phyloP scores from a whole-genome alignment of 2,797 vertebrate genomes.

The Enteromius viviparus region DNA sequence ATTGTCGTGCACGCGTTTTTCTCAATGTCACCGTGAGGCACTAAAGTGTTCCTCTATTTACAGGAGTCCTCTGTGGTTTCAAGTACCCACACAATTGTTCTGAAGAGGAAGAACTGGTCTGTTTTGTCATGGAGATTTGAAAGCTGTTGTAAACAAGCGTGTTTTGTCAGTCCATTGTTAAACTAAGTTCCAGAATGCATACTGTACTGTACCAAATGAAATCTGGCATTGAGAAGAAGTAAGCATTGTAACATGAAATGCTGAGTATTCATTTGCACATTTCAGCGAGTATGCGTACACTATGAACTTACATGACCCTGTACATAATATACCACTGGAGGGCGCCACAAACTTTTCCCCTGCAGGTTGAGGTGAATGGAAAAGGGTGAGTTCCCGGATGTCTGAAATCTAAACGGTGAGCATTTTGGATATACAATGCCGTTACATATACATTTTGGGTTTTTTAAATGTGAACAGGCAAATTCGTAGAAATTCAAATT shows the following conservation, averaged over 20 bases:
- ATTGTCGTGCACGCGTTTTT: background rate
- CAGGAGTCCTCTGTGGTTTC: slow-evolving; percentile 1
- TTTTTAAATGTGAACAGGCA: background rate
- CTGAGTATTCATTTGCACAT: background rate
- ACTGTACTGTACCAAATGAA: background rate
- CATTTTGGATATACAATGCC: background rate
- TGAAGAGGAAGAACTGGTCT: slow-evolving; percentile 19
- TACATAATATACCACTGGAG: slow-evolving; percentile 3
- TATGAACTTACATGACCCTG: slow-evolving; percentile 1
- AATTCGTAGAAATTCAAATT: background rate
- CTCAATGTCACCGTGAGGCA: background rate
- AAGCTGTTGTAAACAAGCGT: background rate
- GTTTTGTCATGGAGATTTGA: background rate
- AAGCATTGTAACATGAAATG: background rate
- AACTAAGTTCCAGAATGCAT: background rate
- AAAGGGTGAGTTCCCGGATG: background rate
- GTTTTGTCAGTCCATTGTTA: background rate
- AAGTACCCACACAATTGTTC: background rate
- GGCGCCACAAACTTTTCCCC: slow-evolving; percentile 1
- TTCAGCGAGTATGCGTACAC: background rate
- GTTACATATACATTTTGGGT: too few species aligned
- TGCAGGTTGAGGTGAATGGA: background rate
- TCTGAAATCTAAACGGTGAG: background rate
- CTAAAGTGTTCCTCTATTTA: slow-evolving; percentile 1
- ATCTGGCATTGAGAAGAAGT: background rate